Evolutionary conservation across 2,797 vertebrate species (phyloP), one percentile per base, ranked within the genome.

Genomic region (Coracias cyanogaster): DNA sequence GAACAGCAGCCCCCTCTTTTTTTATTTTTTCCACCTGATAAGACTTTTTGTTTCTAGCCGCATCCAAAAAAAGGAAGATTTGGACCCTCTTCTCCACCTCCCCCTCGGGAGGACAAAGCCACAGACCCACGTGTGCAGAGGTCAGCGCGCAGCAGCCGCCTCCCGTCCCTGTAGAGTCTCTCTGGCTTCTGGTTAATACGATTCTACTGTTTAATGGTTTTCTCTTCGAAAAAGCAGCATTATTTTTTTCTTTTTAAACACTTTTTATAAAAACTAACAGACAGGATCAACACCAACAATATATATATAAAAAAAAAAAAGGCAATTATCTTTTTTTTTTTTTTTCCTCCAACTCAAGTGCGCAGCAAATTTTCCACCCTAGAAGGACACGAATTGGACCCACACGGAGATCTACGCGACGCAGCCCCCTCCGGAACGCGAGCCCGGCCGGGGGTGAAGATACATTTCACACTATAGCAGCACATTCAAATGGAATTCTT

Each of bases 221-320:
- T 22, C 29, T 82, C 72, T 89, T 49, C 71, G 62, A 91, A 96
- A 37, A 97, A 97, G 96, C 97, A 97, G 96, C 97, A 96, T 93
- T 79, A 19, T 82, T 85, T 70, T 90, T 87, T 52, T 29, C n/a
- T 37, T 19, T 15, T 43, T 57, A 57, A 94, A 82, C 60, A 66
- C 55, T 83, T 79, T 82, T 41, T 67, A 54, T 72, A 87, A 77
- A 93, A 94, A 66, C 58, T 65, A 95, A 91, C 82, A 60, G 93
- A 96, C 85, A 28, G 55, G 83, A 85, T 89, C 89, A 94, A 96
- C 87, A 46, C 64, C 71, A 90, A 90, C 61, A 6, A 94, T 24
- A 43, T 43, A 43, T 43, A 93, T 35, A 76, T 6, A 18, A n/a
- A 45, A 45, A 60, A 43, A 62, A 18, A 20, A 39, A 90, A 60